phyloP scores from a whole-genome alignment of 2,113 vertebrate genomes.

The Chlorodrepanis virens region DNA sequence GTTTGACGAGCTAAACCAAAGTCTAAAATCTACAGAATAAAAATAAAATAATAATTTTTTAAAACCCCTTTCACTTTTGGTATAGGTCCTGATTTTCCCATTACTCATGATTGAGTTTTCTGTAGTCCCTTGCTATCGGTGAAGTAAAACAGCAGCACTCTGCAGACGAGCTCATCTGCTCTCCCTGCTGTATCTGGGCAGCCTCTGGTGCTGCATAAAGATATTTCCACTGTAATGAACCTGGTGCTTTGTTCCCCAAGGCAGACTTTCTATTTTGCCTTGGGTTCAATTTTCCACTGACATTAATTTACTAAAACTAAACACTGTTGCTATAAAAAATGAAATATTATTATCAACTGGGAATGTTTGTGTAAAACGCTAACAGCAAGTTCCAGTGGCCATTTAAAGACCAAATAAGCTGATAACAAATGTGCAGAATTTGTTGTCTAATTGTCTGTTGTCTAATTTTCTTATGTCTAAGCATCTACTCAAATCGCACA shows the following conservation, averaged over 20 bases:
- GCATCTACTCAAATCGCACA: neutral
- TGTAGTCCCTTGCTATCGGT: accelerated
- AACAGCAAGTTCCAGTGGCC: neutral
- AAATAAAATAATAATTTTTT: neutral
- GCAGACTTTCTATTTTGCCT: neutral
- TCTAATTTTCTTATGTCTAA: neutral
- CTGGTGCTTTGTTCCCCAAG: neutral
- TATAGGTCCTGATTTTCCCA: neutral
- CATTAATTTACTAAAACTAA: neutral
- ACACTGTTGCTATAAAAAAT: neutral
- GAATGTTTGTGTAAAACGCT: neutral
- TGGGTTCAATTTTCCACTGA: neutral
- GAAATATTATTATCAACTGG: neutral
- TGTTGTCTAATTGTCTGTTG: neutral
- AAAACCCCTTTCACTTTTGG: neutral
- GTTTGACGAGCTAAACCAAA: constrained; percentile 95
- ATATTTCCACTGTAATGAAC: neutral
- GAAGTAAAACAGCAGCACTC: neutral
- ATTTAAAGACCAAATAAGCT: neutral
- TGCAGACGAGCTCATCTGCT: accelerated
- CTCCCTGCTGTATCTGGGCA: neutral
- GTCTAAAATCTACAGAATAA: constrained; percentile 86
- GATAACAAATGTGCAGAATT: neutral
- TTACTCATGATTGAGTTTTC: neutral
- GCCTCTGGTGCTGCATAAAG: neutral